Base-by-base conservation (phyloP, 64 coral and sea anemone genomes). In the Orbicella faveolata region DNA sequence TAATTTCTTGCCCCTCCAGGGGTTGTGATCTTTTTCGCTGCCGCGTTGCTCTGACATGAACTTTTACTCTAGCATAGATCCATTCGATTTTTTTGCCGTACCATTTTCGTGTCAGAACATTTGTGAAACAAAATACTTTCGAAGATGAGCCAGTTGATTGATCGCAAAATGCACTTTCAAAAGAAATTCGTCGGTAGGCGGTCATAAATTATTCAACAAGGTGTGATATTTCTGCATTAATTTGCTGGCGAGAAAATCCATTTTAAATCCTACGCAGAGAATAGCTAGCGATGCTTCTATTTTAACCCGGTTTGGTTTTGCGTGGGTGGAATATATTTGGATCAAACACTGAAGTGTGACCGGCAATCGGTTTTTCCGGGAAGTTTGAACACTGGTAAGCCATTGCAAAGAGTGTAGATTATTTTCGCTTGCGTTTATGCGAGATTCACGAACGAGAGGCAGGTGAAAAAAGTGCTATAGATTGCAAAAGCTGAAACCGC, bases 401-500 rank as follows among this genome's bases (percentile, higher is more conserved):
- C 36, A 69, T 72, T 72, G 63, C 63, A 85, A 69, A 37, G n/a
- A 48, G 68, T 70, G 37, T 72, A 85, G 20, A n/a, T 85, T 72
- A 85, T 64, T 69, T 85, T 81, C 54, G 73, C 25, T 85, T 23
- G 82, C 82, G 64, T 85, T 85, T 85, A 23, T 53, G 63, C 23
- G 34, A 15, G 63, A 67, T 26, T 52, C 82, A 44, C 30, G 20
- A 73, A 69, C 39, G 35, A 8, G 37, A 73, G 18, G 65, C 82
- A 85, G 82, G 82, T 85, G 82, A 21, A 85, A 84, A 84, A 73
- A 70, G 20, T 85, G 82, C 82, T 52, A 9, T 85, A 72, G 82
- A 85, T 85, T 85, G 82, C 82, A 85, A 85, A 85, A 85, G 36
- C 70, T 73, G 82, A 85, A 85, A 85, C 82, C 82, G 35, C 82